Evolutionary conservation across 1,140 invertebrate genomes (phyloP).

Genomic region (Lepidurus packardi): DNA sequence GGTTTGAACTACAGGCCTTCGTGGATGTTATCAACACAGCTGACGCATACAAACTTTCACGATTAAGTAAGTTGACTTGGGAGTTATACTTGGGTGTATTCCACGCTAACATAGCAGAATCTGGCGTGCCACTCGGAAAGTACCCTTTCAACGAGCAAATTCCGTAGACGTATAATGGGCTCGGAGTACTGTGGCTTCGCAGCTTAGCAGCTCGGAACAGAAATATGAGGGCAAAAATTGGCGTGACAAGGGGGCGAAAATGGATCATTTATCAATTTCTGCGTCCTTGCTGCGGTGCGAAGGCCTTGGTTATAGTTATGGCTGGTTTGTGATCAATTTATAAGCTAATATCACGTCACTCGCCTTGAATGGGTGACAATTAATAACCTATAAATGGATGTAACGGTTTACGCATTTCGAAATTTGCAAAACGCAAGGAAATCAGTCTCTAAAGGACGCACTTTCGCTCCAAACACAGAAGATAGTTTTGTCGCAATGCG

Average conservation of each 20-base stretch:
- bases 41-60: constrained; percentile 81
- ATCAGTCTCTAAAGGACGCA: no score
- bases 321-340: no score
- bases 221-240: neutral
- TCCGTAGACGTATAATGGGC: neutral
- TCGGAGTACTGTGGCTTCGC: neutral
- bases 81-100: neutral
- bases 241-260: neutral
- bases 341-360: no score
- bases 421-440: no score
- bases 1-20: constrained; percentile 76
- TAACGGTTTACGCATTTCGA: no score
- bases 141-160: neutral
- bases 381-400: no score
- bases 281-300: neutral
- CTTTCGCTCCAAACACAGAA: no score
- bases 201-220: neutral
- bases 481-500: no score
- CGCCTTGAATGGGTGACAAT: no score
- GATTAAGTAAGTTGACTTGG: constrained; percentile 63
- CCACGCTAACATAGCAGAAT: neutral
- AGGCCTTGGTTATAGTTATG: neutral
- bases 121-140: neutral
- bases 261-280: neutral
- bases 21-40: constrained; percentile 88